A percentile compares a stretch with the other conserved stretches of the same genome.
phyloP scores from a whole-genome alignment of 2,797 vertebrate genomes.

The Amblyopsis hoosieri region DNA sequence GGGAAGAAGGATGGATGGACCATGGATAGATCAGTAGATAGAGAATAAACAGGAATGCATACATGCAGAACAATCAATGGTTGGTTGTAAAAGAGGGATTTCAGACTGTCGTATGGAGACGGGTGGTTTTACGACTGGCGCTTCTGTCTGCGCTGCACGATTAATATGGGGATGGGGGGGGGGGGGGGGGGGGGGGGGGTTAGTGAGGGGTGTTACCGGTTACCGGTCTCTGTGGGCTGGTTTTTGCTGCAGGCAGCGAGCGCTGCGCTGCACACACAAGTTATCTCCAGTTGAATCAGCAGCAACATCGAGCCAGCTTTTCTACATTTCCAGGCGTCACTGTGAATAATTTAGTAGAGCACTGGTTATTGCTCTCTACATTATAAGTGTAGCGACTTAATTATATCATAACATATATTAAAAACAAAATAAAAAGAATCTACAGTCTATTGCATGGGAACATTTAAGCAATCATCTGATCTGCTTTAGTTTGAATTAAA shows the following conservation, averaged over 20 bases:
- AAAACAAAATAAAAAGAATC: too few relatives aligned
- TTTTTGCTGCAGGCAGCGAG: constrained; percentile 63
- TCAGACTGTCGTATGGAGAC: constrained; percentile 32
- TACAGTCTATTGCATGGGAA: too few relatives aligned
- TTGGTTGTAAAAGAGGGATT: constrained; percentile 21
- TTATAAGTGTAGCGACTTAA: too few relatives aligned
- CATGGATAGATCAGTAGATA: constrained; percentile 2
- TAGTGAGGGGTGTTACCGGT: constrained; percentile 29
- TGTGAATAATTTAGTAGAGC: constrained; percentile 55
- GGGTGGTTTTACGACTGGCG: constrained; percentile 35
- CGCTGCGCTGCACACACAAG: constrained; percentile 9
- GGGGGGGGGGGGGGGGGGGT: constrained; percentile 4
- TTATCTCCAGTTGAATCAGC: constrained; percentile 23
- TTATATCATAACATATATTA: too few relatives aligned
- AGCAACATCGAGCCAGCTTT: constrained; percentile 16
- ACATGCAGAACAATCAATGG: constrained; percentile 38
- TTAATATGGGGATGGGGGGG: background rate
- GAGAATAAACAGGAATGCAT: background rate
- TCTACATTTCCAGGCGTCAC: constrained; percentile 27
- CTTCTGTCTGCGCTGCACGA: constrained; percentile 48
- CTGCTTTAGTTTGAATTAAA: constrained; percentile 51
- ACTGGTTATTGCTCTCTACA: constrained; percentile 27
- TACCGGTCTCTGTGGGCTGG: constrained; percentile 14
- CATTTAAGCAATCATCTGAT: constrained; percentile 12
- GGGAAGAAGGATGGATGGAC: constrained; percentile 14